Percentiles rank a stretch among this genome's conserved stretches.
Evolutionary conservation across 2,888 invertebrate species (phyloP).

Genomic region (Agrochola lychnidis): DNA sequence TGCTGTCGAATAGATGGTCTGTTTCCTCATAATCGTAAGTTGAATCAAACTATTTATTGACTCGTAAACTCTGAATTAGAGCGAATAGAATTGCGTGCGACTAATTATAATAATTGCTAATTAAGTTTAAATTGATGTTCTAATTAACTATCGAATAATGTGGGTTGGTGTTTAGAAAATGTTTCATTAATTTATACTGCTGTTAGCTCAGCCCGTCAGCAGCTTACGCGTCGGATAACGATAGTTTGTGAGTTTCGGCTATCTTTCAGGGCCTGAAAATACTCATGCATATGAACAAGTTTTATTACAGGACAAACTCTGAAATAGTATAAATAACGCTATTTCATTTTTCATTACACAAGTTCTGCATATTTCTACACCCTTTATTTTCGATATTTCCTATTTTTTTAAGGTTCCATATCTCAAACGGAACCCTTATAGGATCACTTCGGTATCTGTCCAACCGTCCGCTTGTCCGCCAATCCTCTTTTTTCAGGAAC

Average conservation of each 20-base stretch:
- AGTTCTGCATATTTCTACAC: too few relatives aligned
- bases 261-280: neutral
- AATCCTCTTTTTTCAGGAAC: too few relatives aligned
- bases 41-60: neutral
- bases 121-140: constrained; percentile 3
- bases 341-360: too few relatives aligned
- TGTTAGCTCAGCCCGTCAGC: too few relatives aligned
- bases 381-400: too few relatives aligned
- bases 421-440: too few relatives aligned
- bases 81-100: neutral
- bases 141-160: neutral
- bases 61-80: constrained; percentile 3
- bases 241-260: neutral
- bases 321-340: neutral
- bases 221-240: too few relatives aligned
- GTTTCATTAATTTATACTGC: neutral
- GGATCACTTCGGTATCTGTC: too few relatives aligned
- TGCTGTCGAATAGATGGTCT: too few relatives aligned
- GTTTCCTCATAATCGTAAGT: too few relatives aligned
- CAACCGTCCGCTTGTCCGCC: too few relatives aligned
- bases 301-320: neutral
- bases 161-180: neutral
- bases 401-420: too few relatives aligned
- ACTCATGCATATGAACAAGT: neutral
- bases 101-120: constrained; percentile 2